Percentiles rank a stretch among this genome's conserved stretches.
phyloP scores from a whole-genome alignment of 1,140 invertebrate species.

The Drosophila ohnishii region DNA sequence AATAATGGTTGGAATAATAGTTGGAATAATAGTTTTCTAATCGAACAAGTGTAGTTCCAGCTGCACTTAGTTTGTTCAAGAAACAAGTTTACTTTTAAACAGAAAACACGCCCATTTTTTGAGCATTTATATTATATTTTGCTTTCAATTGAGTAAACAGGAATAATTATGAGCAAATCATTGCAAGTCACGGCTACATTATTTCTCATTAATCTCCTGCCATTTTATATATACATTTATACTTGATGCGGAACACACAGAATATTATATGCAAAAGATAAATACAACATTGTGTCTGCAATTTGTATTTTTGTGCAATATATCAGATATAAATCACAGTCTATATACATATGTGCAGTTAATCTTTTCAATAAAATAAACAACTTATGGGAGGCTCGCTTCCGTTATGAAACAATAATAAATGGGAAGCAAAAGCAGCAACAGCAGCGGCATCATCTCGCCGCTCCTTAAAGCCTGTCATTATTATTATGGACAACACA shows the following conservation, averaged over 20 bases:
- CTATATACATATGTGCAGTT: constrained; percentile 41
- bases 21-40: constrained; percentile 10
- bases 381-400: constrained; percentile 49
- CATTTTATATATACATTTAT: background rate
- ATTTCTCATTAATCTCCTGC: constrained; percentile 45
- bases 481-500: constrained; percentile 28
- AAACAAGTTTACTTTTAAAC: constrained; percentile 6
- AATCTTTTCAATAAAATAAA: constrained; percentile 71
- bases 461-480: constrained; percentile 16
- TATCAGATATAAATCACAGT: constrained; percentile 65
- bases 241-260: constrained; percentile 39
- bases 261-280: constrained; percentile 31
- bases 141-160: constrained; percentile 29
- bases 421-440: constrained; percentile 5
- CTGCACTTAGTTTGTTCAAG: constrained; percentile 20
- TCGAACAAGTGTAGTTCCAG: constrained; percentile 21
- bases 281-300: constrained; percentile 36
- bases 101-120: background rate
- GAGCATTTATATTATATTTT: background rate
- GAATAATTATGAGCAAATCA: constrained; percentile 36
- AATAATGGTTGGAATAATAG: constrained; percentile 1
- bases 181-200: constrained; percentile 31
- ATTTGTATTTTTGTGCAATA: constrained; percentile 73
- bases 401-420: constrained; percentile 59
- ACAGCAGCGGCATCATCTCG: constrained; percentile 1